Base-by-base conservation (phyloP, 2,113 vertebrate species). In the Zapornia atra region DNA sequence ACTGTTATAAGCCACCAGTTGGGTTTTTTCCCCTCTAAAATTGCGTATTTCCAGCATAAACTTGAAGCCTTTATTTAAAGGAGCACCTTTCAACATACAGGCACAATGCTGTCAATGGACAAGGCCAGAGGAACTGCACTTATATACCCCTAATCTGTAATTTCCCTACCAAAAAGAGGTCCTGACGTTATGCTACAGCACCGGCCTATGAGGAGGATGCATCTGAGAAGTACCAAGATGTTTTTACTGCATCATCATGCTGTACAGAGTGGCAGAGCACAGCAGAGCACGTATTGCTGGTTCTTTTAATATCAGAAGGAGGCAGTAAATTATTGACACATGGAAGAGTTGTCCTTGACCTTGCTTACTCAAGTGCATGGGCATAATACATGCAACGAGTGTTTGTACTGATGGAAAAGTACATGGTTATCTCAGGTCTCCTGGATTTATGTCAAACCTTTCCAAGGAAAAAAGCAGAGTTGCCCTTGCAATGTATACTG, bases 201-300 rank as follows among this genome's bases (percentile, higher is more conserved):
- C 3, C 42, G 90, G 25, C 9, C 53, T 15, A 19, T 40, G 40
- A 34, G 4, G 40, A 19, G 7, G 6, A 19, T 25, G 16, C 9
- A 4, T 26, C 42, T 66, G 0, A 80, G 82, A 76, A 80, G 5
- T 14, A 81, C 12, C 15, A 38, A 24, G 0, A 0, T 20, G 21
- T 57, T 48, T 56, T 61, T 53, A 34, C 54, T 2, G 38, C 16
- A 20, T 10, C 48, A 59, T 17, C 16, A 14, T 1, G 9, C 4
- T 60, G 20, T 12, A 40, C 4, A 24, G n/a, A 48, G 48, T 1
- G 12, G 44, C 38, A 77, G 1, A 75, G 34, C 25, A 31, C 5
- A 63, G 40, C 46, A 40, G 40, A 40, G 40, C 40, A 40, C 12
- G 40, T 40, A 40, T 12, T 13, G 12, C 40, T 40, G 8, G 11